A percentile compares a stretch with the other conserved stretches of the same genome.
Evolutionary conservation across 2,797 vertebrate genomes (phyloP).

Genomic region (Percopsis omiscomaycus): DNA sequence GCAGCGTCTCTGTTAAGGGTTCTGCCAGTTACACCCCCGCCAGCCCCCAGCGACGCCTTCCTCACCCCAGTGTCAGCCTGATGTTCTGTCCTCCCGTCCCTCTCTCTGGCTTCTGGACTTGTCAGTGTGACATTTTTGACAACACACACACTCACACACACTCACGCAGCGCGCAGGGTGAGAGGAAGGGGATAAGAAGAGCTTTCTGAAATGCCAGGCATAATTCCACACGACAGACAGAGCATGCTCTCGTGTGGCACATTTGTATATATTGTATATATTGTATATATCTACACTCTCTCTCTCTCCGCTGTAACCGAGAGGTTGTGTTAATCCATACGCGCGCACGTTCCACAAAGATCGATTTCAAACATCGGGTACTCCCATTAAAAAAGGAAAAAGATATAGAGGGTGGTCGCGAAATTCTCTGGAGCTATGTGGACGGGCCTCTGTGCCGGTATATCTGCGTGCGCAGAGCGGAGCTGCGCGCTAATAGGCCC

Average conservation of each 20-base stretch:
- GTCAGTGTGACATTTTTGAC: constrained; percentile 46
- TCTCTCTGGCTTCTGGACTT: constrained; percentile 11
- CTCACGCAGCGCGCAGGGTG: background rate
- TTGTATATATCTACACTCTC: background rate
- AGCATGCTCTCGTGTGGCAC: constrained; percentile 22
- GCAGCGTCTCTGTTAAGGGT: too few species aligned
- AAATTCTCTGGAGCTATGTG: background rate
- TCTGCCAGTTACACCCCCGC: constrained; percentile 1
- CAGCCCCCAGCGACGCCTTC: constrained; percentile 3
- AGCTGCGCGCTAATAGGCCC: constrained; percentile 15
- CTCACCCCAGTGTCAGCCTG: constrained; percentile 10
- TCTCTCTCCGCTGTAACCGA: background rate
- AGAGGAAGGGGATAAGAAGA: constrained; percentile 34
- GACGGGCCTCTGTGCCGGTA: constrained; percentile 7
- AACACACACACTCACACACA: constrained; percentile 15
- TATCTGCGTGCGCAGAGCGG: constrained; percentile 32
- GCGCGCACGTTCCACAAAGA: too few species aligned
- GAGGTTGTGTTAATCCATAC: background rate
- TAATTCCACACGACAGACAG: constrained; percentile 45
- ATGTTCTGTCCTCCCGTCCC: constrained; percentile 2
- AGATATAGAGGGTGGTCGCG: too few species aligned
- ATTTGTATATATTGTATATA: background rate
- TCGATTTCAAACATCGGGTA: too few species aligned
- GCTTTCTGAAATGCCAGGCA: constrained; percentile 61
- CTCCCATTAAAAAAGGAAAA: too few species aligned